A percentile compares a stretch with the other conserved stretches of the same genome.
Conservation (phyloP, 2,113 vertebrate genomes). For the Dolichotis patagonum region DNA sequence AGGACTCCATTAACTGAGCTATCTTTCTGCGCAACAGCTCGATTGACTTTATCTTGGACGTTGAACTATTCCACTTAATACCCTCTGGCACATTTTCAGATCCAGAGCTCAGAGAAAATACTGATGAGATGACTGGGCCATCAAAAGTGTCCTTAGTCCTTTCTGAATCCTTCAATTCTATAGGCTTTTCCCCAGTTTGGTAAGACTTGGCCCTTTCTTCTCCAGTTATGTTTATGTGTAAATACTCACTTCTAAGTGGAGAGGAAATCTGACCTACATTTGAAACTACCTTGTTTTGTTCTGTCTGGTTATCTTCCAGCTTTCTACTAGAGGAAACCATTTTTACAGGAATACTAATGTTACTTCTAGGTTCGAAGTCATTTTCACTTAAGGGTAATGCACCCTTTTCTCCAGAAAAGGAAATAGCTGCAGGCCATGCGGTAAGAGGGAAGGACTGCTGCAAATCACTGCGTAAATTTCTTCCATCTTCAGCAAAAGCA, state of each 20-base stretch:
- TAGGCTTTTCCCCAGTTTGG: conserved; percentile 51
- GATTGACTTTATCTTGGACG: conserved; percentile 80
- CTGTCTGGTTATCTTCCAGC: background rate
- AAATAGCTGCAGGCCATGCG: background rate
- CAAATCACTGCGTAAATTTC: background rate
- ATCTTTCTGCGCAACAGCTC: conserved; percentile 85
- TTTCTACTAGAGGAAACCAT: background rate
- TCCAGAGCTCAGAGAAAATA: conserved; percentile 94
- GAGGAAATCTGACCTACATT: conserved; percentile 6
- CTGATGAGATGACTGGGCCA: conserved; percentile 95
- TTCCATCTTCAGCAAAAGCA: conserved; percentile 54
- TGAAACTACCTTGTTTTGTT: conserved; percentile 37
- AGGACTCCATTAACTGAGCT: conserved; percentile 85
- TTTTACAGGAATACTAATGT: conserved; percentile 44
- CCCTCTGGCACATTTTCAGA: conserved; percentile 85
- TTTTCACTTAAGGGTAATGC: background rate
- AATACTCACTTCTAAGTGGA: conserved; percentile 38
- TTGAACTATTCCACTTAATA: conserved; percentile 86
- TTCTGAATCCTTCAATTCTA: conserved; percentile 72
- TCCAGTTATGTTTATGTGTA: conserved; percentile 46
- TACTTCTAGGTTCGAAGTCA: conserved; percentile 47
- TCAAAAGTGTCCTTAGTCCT: conserved; percentile 76
- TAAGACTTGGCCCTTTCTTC: conserved; percentile 14
- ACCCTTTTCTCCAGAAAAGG: conserved; percentile 65
- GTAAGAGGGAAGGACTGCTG: conserved; percentile 23